Conservation (phyloP, 2,888 invertebrate genomes). For the Lasioglossum oenotherae region DNA sequence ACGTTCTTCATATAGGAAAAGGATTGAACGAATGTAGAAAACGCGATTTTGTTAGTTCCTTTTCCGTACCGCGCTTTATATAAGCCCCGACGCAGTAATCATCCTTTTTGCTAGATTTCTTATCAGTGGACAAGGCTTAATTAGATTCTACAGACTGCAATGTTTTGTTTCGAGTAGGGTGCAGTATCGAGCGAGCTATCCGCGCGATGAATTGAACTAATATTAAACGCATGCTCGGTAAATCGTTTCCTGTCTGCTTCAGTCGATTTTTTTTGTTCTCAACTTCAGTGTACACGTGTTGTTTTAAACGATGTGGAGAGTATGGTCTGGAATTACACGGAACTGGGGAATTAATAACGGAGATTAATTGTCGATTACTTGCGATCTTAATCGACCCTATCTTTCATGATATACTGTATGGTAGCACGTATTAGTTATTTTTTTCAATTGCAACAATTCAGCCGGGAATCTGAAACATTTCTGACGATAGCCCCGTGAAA, state of each 20-base stretch:
- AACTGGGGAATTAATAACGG: neutral
- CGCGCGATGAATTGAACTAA: neutral
- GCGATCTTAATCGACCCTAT: conserved; percentile 2
- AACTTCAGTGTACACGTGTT: conserved; percentile 8
- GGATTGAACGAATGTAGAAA: neutral
- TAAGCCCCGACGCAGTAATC: neutral
- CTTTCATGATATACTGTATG: neutral
- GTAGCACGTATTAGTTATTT: neutral
- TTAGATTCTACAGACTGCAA: neutral
- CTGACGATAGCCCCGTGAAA: neutral
- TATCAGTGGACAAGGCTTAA: neutral
- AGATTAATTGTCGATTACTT: conserved; percentile 1
- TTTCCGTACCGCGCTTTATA: neutral
- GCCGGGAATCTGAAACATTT: neutral
- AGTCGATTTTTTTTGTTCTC: neutral
- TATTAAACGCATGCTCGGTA: conserved; percentile 5
- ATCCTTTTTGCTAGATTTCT: neutral
- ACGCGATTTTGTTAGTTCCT: neutral
- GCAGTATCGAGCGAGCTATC: neutral
- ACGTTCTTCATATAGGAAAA: neutral
- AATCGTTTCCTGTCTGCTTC: conserved; percentile 5
- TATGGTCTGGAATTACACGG: neutral
- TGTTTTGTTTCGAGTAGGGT: neutral
- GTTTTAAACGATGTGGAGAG: neutral
- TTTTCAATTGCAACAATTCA: neutral